Evolutionary conservation across 2,888 invertebrate genomes (phyloP).

Genomic region (Drosophila longiperda): DNA sequence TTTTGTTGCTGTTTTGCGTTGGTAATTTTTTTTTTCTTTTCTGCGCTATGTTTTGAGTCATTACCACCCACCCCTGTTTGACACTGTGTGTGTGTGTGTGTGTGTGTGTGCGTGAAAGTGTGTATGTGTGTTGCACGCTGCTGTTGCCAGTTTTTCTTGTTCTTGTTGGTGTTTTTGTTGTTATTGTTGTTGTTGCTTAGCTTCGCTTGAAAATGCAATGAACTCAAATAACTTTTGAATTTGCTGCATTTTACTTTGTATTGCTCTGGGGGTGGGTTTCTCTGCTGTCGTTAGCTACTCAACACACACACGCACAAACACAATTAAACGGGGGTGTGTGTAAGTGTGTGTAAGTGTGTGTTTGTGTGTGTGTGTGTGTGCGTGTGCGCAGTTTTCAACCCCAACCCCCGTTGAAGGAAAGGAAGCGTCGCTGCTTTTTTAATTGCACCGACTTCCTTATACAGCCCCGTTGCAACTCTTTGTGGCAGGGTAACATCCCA

Average conservation of each 20-base stretch:
- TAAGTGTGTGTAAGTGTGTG: constrained; percentile 39
- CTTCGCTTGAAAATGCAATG: constrained; percentile 82
- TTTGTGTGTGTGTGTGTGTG: constrained; percentile 44
- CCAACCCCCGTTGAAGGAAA: constrained; percentile 56
- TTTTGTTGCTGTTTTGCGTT: constrained; percentile 53
- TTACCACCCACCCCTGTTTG: constrained; percentile 74
- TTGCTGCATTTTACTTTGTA: constrained; percentile 80
- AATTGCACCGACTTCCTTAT: constrained; percentile 77
- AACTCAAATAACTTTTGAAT: constrained; percentile 83
- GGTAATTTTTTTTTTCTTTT: constrained; percentile 61
- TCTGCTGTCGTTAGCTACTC: constrained; percentile 70
- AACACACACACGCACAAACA: constrained; percentile 46
- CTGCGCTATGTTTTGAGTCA: constrained; percentile 80
- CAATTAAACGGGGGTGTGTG: constrained; percentile 65
- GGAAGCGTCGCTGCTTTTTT: constrained; percentile 72
- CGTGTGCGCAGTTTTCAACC: constrained; percentile 72
- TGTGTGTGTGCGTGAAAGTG: constrained; percentile 20
- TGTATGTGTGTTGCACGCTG: constrained; percentile 29
- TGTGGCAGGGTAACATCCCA: constrained; percentile 47
- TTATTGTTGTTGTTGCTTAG: constrained; percentile 60
- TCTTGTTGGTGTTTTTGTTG: constrained; percentile 42
- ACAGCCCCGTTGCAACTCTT: constrained; percentile 68
- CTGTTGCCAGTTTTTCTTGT: constrained; percentile 47
- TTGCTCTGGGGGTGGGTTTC: constrained; percentile 70
- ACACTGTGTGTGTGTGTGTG: constrained; percentile 9